Evolutionary conservation across 2,888 invertebrate genomes (phyloP).

Genomic region (Ceriagrion tenellum): DNA sequence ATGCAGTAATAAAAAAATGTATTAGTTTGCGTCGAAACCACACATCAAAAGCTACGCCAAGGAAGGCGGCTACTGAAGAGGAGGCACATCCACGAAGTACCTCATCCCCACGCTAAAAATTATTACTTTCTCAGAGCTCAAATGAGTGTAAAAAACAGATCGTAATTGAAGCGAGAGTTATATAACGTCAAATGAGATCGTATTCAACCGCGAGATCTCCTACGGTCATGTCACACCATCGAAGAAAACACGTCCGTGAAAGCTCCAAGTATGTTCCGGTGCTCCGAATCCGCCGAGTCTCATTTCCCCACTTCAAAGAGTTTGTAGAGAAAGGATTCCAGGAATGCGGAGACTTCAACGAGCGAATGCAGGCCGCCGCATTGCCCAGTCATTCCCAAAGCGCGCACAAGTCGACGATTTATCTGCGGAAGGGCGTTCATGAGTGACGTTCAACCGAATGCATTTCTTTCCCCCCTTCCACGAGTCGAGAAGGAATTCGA

Average conservation of each 20-base stretch:
- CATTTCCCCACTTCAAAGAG: neutral
- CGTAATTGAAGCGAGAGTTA: neutral
- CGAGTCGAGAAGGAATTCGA: neutral
- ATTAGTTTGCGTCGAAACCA: too few species aligned
- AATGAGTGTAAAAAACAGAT: neutral
- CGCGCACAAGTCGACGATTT: neutral
- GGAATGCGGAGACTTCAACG: slow-evolving; percentile 58
- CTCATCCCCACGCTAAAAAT: neutral
- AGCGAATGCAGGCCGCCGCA: neutral
- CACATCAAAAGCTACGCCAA: neutral
- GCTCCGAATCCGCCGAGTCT: neutral
- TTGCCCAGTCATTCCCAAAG: neutral
- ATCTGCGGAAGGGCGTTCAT: neutral
- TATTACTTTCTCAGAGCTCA: neutral
- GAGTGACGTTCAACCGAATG: neutral
- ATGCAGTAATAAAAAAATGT: too few species aligned
- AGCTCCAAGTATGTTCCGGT: slow-evolving; percentile 26
- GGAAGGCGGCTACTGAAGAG: too few species aligned
- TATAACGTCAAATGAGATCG: neutral
- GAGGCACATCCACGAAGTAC: neutral
- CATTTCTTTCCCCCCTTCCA: neutral
- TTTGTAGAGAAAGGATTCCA: neutral
- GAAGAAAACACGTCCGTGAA: slow-evolving; percentile 9
- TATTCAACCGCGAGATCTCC: neutral
- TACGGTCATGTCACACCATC: neutral